Evolutionary conservation across 2,113 vertebrate species (phyloP).

Genomic region (Zosterops borbonicus): DNA sequence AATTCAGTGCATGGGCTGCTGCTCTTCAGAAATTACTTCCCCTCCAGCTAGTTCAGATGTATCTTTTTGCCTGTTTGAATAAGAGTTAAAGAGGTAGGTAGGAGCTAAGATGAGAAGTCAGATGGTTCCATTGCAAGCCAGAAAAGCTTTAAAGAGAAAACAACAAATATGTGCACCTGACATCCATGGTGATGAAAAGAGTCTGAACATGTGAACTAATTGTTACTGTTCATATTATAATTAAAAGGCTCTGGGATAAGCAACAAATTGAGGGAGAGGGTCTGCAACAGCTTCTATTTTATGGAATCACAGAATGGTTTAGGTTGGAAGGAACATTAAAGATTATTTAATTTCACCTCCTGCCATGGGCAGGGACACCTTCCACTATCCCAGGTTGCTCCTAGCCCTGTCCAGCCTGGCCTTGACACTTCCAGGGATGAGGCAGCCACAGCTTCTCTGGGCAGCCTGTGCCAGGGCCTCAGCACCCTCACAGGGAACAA

Average conservation of each 20-base stretch:
- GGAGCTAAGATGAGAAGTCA: neutral
- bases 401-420: fast-evolving
- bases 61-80: neutral
- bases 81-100: neutral
- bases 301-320: neutral
- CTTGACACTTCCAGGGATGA: neutral
- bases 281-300: neutral
- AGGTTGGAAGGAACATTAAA: neutral
- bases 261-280: neutral
- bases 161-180: neutral
- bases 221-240: neutral
- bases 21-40: neutral
- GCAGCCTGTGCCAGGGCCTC: neutral
- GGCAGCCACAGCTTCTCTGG: neutral
- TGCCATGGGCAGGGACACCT: neutral
- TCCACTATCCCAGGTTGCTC: neutral
- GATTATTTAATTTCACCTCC: neutral
- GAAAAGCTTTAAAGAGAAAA: neutral
- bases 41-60: neutral
- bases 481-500: fast-evolving
- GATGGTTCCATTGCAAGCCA: neutral
- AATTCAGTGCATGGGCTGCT: constrained; percentile 18
- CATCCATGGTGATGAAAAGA: neutral
- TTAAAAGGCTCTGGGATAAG: neutral
- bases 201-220: neutral